Evolutionary conservation across 1,140 invertebrate species (phyloP).

Genomic region (Lordiphosa collinella): DNA sequence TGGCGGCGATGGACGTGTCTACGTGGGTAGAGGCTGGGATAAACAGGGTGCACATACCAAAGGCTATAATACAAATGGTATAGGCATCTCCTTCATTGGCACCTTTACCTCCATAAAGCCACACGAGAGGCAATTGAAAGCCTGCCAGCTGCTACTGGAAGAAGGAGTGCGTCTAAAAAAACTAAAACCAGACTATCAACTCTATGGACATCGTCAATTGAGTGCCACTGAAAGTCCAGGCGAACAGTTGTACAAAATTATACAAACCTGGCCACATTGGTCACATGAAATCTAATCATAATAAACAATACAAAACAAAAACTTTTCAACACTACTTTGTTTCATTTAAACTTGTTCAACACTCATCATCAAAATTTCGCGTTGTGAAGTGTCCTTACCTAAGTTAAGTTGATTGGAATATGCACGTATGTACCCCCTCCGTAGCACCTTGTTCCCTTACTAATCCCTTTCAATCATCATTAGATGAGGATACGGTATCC

Average conservation of each 20-base stretch:
- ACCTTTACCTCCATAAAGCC: constrained; percentile 82
- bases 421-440: constrained; percentile 7
- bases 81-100: constrained; percentile 86
- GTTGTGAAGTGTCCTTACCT: constrained; percentile 10
- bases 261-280: constrained; percentile 83
- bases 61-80: constrained; percentile 83
- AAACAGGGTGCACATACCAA: constrained; percentile 83
- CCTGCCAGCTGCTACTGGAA: constrained; percentile 82
- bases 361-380: background rate
- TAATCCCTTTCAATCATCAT: constrained; percentile 20
- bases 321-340: no score
- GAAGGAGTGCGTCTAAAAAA: constrained; percentile 83
- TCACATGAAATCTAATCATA: constrained; percentile 14
- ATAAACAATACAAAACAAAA: no score
- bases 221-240: constrained; percentile 84
- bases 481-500: constrained; percentile 12
- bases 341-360: no score
- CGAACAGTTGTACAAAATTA: constrained; percentile 81
- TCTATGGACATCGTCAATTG: constrained; percentile 84
- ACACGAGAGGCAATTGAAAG: constrained; percentile 81
- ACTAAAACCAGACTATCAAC: constrained; percentile 81
- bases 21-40: constrained; percentile 85
- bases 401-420: constrained; percentile 53
- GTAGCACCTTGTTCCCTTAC: background rate
- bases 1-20: constrained; percentile 83